Evolutionary conservation across 2,113 vertebrate species (phyloP).

Genomic region (Micronycteris hirsuta): DNA sequence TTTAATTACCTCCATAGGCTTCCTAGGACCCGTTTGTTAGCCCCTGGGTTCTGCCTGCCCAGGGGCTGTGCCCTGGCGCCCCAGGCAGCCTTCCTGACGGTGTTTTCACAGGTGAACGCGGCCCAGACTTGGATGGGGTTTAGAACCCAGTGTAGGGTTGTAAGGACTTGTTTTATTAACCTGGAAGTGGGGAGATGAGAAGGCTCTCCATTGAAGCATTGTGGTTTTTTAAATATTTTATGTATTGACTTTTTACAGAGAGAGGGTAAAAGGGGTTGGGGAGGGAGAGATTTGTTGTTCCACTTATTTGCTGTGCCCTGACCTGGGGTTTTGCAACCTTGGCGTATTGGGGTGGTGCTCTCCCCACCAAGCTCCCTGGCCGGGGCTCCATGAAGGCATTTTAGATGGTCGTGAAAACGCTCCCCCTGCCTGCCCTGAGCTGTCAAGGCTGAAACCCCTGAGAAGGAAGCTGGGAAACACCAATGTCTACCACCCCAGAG

Average conservation of each 20-base stretch:
- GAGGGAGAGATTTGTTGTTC: too few species aligned
- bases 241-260: too few species aligned
- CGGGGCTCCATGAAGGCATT: neutral
- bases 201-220: neutral
- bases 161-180: neutral
- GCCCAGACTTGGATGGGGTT: neutral
- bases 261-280: too few species aligned
- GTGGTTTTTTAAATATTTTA: too few species aligned
- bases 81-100: neutral
- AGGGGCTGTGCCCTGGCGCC: neutral
- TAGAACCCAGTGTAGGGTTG: neutral
- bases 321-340: too few species aligned
- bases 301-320: too few species aligned
- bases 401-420: neutral
- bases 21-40: neutral
- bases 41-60: neutral
- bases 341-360: too few species aligned
- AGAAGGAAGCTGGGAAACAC: neutral
- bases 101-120: slow-evolving; percentile 7
- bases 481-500: too few species aligned
- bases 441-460: neutral
- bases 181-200: neutral
- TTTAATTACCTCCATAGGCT: neutral
- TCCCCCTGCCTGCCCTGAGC: neutral
- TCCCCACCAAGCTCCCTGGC: too few species aligned